These are phyloP conservation scores for Eretmochelys imbricata DNA, from an alignment of 2,113 vertebrate genomes.

Conservation along the genomic window DNA sequence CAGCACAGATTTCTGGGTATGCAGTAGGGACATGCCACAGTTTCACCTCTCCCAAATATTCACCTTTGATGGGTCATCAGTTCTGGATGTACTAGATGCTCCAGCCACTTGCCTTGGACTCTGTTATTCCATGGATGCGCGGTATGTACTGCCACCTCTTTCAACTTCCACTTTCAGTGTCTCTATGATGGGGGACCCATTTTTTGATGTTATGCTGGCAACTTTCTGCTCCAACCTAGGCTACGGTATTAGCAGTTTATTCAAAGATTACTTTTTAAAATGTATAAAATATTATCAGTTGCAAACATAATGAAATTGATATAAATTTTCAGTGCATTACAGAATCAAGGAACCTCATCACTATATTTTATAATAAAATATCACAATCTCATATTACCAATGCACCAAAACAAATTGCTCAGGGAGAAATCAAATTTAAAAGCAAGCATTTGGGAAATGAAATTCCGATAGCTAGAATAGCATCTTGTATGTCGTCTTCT, in stretches of 20 bases:
- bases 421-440: background rate
- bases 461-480: background rate
- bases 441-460: background rate
- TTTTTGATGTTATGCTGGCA: background rate
- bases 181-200: background rate
- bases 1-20: background rate
- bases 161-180: too few relatives aligned
- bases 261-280: background rate
- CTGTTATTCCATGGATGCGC: background rate
- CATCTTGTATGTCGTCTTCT: background rate
- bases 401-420: background rate
- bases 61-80: background rate
- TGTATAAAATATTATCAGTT: background rate
- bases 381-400: background rate
- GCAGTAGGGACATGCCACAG: background rate
- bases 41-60: background rate
- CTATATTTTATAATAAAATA: background rate
- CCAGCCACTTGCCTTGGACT: background rate
- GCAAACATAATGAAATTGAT: background rate
- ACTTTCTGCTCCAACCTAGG: background rate
- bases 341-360: background rate
- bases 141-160: background rate
- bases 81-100: background rate
- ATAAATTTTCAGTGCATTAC: background rate
- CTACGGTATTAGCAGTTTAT: background rate